Evolutionary conservation across 2,113 vertebrate species (phyloP), one percentile per base, ranked within the genome.

Genomic region (Eulemur rufifrons): DNA sequence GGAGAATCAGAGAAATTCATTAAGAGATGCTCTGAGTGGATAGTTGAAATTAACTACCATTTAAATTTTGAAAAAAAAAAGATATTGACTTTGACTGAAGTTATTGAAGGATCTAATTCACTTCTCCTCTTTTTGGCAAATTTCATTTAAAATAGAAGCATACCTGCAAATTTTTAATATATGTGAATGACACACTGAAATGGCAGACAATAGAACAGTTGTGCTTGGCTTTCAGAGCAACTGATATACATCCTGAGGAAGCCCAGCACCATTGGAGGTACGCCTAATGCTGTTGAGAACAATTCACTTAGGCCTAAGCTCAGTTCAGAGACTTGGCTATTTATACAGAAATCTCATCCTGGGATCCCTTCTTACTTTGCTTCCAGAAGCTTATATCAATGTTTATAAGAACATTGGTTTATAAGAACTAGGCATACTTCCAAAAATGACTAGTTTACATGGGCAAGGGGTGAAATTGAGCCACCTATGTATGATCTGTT

Each of bases 81-180:
- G 15, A 95, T 50, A 91, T 32, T 86, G 56, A 86, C 27, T 91
- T 86, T 84, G 64, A 89, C 29, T 15, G 76, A 90, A 77, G 64
- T 86, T 94, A 84, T 21, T 95, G 45, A 92, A 96, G 25, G 32
- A 92, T 80, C 71, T 56, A 92, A 92, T 94, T 90, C 68, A 91
- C 13, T 66, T 27, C 15, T 92, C 61, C 45, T 87, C 34, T 95
- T 80, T 52, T 21, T 34, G 32, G 11, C 12, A 81, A 61, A 87
- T 80, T 81, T 86, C 47, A 85, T 17, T 6, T 39, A 29, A 92
- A 89, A 95, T 47, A 42, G 59, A 92, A 91, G 42, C 5, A 42
- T 54, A 13, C 21, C 25, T 87, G 8, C 0, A 92, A 63, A 77
- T 95, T 83, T 90, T 42, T 93, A 82, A 63, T 50, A 52, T 39